phyloP scores from a whole-genome alignment of 2,888 invertebrate genomes.

The Parasteatoda lunata region DNA sequence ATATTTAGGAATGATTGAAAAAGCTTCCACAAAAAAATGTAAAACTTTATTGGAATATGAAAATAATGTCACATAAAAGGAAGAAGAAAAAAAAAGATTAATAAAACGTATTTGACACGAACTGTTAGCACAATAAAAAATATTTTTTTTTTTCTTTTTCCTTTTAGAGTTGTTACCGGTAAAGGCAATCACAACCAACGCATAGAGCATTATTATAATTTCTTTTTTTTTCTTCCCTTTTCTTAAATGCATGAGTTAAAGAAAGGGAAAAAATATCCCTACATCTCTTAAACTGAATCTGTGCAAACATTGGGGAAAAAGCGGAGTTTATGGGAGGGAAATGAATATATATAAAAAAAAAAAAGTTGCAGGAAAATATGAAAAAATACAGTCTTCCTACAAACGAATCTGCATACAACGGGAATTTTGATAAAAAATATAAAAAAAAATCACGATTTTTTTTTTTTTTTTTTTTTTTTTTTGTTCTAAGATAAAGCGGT shows the following conservation, averaged over 20 bases:
- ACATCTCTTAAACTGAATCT: neutral
- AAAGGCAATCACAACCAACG: neutral
- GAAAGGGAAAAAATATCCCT: constrained; percentile 17
- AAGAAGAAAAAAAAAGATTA: neutral
- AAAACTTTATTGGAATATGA: constrained; percentile 51
- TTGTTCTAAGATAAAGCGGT: constrained; percentile 23
- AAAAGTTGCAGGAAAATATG: neutral
- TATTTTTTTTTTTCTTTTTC: too few species aligned
- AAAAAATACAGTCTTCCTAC: constrained; percentile 10
- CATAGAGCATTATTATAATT: constrained; percentile 4
- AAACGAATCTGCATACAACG: constrained; percentile 67
- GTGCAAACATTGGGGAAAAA: constrained; percentile 10
- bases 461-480: constrained; percentile 14
- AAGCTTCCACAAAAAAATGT: constrained; percentile 38
- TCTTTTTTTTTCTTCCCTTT: neutral
- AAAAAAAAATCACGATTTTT: constrained; percentile 16
- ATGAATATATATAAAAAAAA: constrained; percentile 2
- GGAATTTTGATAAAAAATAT: constrained; percentile 28
- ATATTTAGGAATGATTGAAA: constrained; percentile 17
- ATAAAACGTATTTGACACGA: neutral
- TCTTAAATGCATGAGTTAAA: constrained; percentile 5
- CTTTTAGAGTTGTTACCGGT: neutral
- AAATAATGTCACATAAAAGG: constrained; percentile 13
- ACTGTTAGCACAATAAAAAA: neutral
- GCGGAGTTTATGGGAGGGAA: neutral